Base-by-base conservation (phyloP, 2,797 vertebrate genomes). In the Loris lydekkerianus region DNA sequence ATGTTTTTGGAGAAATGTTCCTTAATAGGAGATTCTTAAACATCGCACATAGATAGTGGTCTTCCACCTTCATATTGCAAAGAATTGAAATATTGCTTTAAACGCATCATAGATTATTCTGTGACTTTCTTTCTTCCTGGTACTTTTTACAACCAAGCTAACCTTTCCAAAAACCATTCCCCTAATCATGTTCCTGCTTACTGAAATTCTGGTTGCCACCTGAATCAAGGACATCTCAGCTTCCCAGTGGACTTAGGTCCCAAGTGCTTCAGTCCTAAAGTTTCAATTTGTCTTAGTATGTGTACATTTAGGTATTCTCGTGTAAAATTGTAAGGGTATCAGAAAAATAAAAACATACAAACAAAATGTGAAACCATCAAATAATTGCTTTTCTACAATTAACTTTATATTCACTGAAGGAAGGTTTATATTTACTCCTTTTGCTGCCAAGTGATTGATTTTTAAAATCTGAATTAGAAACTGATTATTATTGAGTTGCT, bases 401-500 rank as follows among this genome's bases (percentile, higher is more conserved):
- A 95, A 70, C 7, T 81, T 27, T 43, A 65, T 1, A 21, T 91
- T 56, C 77, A 21, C 31, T 78, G n/a, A 76, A 91, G 80, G 14
- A 7, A 67, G 5, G 29, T 73, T 83, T 14, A 29, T 70, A 75
- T 53, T 87, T 60, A 81, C 4, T 4, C 78, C 95, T 84, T 80
- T 95, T 80, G 17, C 46, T 80, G 56, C 27, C 67, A 94, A 75
- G 60, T 65, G 87, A 86, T 69, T 82, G 6, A 95, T 56, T 88
- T 53, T 53, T 15, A 53, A 53, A 53, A 53, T 37, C 25, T 63
- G 46, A 89, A 85, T 91, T 85, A 91, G 11, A 96, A 93, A 77
- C 14, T 81, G 49, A 69, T 95, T 89, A 77, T 90, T 92, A 43
- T n/a, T 65, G 37, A 65, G 29, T 86, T 92, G 43, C 49, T 31